Percentiles rank a stretch among this genome's conserved stretches.
These are phyloP conservation scores for Anhinga anhinga DNA, from an alignment of 2,113 vertebrate species.

Conservation along the genomic window DNA sequence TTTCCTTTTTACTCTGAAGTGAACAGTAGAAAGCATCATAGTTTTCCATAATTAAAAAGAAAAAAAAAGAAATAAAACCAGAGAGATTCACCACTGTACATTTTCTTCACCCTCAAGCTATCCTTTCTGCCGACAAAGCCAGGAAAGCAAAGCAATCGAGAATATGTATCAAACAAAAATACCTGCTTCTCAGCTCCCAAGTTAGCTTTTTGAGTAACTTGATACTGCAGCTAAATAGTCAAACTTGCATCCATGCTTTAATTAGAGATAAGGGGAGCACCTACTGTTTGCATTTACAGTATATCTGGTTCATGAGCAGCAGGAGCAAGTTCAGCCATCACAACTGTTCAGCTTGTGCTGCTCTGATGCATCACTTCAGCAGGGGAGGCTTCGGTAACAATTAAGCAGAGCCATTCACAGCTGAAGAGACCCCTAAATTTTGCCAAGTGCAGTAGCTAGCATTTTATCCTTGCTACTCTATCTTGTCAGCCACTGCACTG, in stretches of 20 bases:
- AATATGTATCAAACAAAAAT: neutral
- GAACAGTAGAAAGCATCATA: neutral
- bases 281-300: conserved; percentile 28
- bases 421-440: neutral
- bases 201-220: neutral
- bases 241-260: neutral
- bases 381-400: neutral
- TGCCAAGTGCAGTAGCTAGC: neutral
- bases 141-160: neutral
- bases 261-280: conserved; percentile 2
- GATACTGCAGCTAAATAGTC: neutral
- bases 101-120: neutral
- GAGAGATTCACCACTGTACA: neutral
- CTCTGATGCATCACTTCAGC: neutral
- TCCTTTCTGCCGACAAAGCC: neutral
- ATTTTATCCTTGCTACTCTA: neutral
- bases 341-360: neutral
- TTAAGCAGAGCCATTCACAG: neutral
- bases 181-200: neutral
- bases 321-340: conserved; percentile 20
- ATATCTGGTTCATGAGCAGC: neutral
- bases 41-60: neutral
- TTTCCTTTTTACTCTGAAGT: neutral
- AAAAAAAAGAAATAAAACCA: no score
- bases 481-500: neutral